phyloP scores from a whole-genome alignment of 2,113 vertebrate species.

The Phocoena phocoena region DNA sequence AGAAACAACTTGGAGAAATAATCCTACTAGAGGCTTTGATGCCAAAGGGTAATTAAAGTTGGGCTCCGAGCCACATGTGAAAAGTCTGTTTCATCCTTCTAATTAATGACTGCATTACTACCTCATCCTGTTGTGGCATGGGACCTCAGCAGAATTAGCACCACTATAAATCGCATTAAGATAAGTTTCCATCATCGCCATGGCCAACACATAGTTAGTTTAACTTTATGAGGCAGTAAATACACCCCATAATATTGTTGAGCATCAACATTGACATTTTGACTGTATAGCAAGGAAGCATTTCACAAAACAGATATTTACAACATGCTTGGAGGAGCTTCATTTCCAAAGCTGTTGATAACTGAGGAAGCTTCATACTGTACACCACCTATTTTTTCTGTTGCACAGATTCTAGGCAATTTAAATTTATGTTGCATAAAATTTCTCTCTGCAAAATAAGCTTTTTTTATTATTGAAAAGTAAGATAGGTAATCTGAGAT shows the following conservation, averaged over 20 bases:
- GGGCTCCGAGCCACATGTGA: slow-evolving; percentile 36
- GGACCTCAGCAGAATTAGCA: slow-evolving; percentile 62
- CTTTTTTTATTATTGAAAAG: not conserved
- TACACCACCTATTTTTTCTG: not conserved
- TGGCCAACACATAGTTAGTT: slow-evolving; percentile 60
- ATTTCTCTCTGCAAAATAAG: slow-evolving; percentile 33
- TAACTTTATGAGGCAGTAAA: slow-evolving; percentile 74
- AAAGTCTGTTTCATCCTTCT: slow-evolving; percentile 73
- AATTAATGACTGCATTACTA: slow-evolving; percentile 65
- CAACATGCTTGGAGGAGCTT: not conserved
- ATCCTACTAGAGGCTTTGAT: slow-evolving; percentile 13
- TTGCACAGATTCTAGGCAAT: not conserved
- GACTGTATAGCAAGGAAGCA: slow-evolving; percentile 33
- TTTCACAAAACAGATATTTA: not conserved
- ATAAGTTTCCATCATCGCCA: slow-evolving; percentile 43
- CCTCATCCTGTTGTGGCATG: not conserved
- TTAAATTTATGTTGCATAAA: slow-evolving; percentile 43
- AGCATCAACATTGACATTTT: slow-evolving; percentile 48
- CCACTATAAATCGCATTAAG: slow-evolving; percentile 59
- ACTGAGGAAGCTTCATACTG: not conserved
- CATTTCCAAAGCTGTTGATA: slow-evolving; percentile 25
- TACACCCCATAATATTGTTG: slow-evolving; percentile 49
- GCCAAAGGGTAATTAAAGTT: slow-evolving; percentile 64
- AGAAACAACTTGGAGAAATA: slow-evolving; percentile 60
- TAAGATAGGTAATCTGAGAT: not conserved